Evolutionary conservation across 2,888 invertebrate species (phyloP), one percentile per base, ranked within the genome.

Genomic region (Saturnia japonica): DNA sequence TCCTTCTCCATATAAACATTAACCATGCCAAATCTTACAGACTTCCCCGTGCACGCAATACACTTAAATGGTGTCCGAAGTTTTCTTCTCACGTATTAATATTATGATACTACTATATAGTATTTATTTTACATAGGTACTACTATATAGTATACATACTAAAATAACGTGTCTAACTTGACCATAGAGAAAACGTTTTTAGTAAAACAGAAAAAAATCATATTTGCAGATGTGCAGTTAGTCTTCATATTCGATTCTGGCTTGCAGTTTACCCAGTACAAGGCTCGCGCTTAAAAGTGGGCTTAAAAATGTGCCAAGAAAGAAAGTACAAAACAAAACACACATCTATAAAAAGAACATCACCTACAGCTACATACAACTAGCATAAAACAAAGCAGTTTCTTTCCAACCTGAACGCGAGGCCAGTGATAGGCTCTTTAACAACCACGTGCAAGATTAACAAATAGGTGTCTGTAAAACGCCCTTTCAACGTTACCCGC

Each of bases 401-500:
- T 28, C 67, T 11, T 16, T 45, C 34, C 14, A 67, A 67, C 45
- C 43, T 9, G 47, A 9, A 64, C 40, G 40, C 40, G 11, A 9
- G n/a, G 40, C 34, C 54, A 42, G 25, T 67, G 51, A 43, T 45
- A 34, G 40, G 47, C 69, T 25, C 54, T 70, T 54, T 54, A 70
- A 40, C 40, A 25, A 66, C 67, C 75, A 76, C 73, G 75, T 75
- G 72, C 71, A 78, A 64, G 64, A 67, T 79, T 80, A 80, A 79
- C 80, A 82, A 83, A 84, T 79, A 83, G 73, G 76, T 78, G 79
- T 64, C 64, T 64, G 64, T 64, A 80, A 80, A 81, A 76, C 73
- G 74, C 82, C 84, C 82, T 84, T 82, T 82, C 84, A 85, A 80
- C 82, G 77, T 78, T 71, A 72, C 73, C 70, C 69, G 84, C 83